Base-by-base conservation (phyloP, 2,797 vertebrate genomes). In the Threskiornis aethiopicus region DNA sequence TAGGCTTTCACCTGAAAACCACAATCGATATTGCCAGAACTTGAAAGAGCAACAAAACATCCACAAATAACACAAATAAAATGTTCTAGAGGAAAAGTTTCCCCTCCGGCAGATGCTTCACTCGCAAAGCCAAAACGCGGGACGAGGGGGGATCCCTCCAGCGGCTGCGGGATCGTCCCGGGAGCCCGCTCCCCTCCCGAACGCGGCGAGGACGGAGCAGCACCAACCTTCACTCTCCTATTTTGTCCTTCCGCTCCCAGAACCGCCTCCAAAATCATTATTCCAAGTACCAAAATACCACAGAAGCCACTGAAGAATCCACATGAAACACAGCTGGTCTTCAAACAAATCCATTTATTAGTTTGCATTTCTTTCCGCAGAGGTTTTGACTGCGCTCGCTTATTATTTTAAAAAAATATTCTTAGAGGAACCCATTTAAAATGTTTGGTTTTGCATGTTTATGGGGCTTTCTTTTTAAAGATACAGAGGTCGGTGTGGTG, bases 261-360 rank as follows among this genome's bases (percentile, higher is more conserved):
- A 90, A 71, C 70, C 17, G 62, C 86, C 80, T 94, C 87, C 86
- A 64, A 83, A 87, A 65, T 87, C 84, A 83, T 89, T 89, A 94
- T 87, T 89, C 89, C 93, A 84, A 95, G 92, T 89, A 91, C 66
- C 84, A 90, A 94, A 96, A 96, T 94, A 96, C 96, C 95, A 97
- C 96, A 92, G 79, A 96, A 97, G 95, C 96, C 96, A 94, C 96
- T n/a, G 84, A 66, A 93, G 90, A 89, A 94, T 62, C 95, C 96
- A 97, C 95, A 96, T 95, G 88, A 95, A 96, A 94, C 77, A 91
- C 90, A 91, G 65, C 86, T 94, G 92, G 90, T 46, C 84, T 85
- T 92, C 93, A 82, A 93, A 96, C 90, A 94, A 96, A 92, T 89
- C 96, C 95, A 44, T 87, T 96, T 94, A 92, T 96, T 79, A 95